Evolutionary conservation across 1,140 invertebrate species (phyloP), one percentile per base, ranked within the genome.

Genomic region (Ylistrum balloti): DNA sequence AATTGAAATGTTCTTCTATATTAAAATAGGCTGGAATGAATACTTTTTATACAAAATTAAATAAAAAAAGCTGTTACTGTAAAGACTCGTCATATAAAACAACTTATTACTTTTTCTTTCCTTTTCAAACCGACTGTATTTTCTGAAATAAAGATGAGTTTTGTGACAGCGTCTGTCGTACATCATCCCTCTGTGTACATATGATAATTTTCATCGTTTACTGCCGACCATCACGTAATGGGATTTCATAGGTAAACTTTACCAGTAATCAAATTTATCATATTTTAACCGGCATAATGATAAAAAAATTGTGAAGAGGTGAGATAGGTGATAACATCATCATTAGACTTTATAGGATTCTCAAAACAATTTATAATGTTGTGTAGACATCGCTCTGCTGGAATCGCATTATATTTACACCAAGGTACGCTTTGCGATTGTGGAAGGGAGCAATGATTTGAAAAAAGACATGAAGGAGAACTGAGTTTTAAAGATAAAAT

Each of bases 261-360:
- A 74, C n/a, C 56, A 74, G 56, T 74, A 74, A 74, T 74, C 56
- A 74, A 74, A 74, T 74, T 74, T 74, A 74, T 74, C 56, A 74
- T 28, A 74, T 74, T 74, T 74, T 48, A 74, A 74, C n/a, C n/a
- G n/a, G 56, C 56, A 74, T 28, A 74, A 74, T 74, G 56, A 74
- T 74, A 28, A 74, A 74, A 74, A 45, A 74, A 28, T 28, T 28
- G 1, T 74, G 56, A 28, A 74, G 56, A 74, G 56, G 22, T 17
- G 56, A 74, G 56, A 74, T 74, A 74, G 28, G 7, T 28, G 56
- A 74, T 74, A 74, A n/a, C 56, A 74, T 1, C 5, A 17, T 74
- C 56, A 74, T 74, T 28, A 74, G 56, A 7, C 22, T 74, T 74
- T n/a, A 74, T 74, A n/a, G 56, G 20, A 22, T 1, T 48, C 11